These are phyloP conservation scores for Cottoperca gobio DNA, from an alignment of 2,797 vertebrate species.

Conservation along the genomic window DNA sequence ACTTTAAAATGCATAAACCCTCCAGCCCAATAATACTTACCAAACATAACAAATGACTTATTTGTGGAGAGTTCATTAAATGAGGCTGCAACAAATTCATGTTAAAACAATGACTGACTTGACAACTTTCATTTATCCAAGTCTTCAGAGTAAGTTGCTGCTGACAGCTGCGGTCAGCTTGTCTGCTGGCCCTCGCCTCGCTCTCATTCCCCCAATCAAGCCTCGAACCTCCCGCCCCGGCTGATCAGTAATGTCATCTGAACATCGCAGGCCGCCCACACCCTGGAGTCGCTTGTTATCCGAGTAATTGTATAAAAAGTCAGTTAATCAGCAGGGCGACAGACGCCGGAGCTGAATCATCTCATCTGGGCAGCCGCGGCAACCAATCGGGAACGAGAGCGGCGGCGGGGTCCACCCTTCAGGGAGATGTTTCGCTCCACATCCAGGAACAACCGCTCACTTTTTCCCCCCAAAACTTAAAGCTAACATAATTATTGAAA, in stretches of 20 bases:
- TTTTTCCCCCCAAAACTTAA: slow-evolving; percentile 58
- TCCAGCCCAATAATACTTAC: slow-evolving; percentile 18
- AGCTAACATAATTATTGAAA: slow-evolving; percentile 67
- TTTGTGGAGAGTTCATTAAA: slow-evolving; percentile 45
- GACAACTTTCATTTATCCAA: slow-evolving; percentile 31
- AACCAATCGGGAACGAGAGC: slow-evolving; percentile 23
- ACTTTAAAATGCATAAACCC: background rate
- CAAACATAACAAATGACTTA: slow-evolving; percentile 56
- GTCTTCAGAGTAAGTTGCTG: slow-evolving; percentile 40
- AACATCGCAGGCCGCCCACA: slow-evolving; percentile 43
- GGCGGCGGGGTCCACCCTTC: slow-evolving; percentile 48
- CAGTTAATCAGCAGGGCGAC: slow-evolving; percentile 41
- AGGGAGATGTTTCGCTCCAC: slow-evolving; percentile 48
- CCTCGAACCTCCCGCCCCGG: slow-evolving; percentile 27
- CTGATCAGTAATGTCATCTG: slow-evolving; percentile 42
- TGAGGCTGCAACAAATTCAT: too few relatives aligned
- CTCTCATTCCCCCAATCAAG: slow-evolving; percentile 52
- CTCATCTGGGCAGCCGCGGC: slow-evolving; percentile 29
- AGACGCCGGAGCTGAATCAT: slow-evolving; percentile 40
- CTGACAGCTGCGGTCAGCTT: slow-evolving; percentile 58
- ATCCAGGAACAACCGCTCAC: slow-evolving; percentile 63
- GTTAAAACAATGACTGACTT: slow-evolving; percentile 47
- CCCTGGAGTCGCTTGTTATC: slow-evolving; percentile 27
- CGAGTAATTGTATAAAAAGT: slow-evolving; percentile 18
- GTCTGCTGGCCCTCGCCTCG: slow-evolving; percentile 43